These are phyloP conservation scores for Nyctereutes procyonoides DNA, from an alignment of 2,113 vertebrate genomes.

Conservation along the genomic window DNA sequence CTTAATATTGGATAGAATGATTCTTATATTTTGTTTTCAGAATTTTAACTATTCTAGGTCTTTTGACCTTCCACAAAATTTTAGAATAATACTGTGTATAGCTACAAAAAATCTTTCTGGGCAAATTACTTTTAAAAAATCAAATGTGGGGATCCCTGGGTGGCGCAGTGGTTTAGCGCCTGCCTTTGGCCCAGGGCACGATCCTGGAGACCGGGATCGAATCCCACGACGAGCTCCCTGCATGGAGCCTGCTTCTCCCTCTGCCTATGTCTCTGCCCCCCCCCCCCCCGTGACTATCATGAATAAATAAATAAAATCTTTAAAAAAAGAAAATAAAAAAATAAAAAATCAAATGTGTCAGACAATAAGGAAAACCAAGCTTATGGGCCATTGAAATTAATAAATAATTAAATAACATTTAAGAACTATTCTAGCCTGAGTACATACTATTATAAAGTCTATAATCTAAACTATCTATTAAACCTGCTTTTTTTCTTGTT, in stretches of 20 bases:
- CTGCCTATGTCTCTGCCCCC: no score
- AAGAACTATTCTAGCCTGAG: not conserved
- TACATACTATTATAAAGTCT: not conserved
- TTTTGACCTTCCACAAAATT: not conserved
- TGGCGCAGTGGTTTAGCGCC: no score
- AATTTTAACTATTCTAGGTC: slow-evolving; percentile 8
- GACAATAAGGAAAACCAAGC: not conserved
- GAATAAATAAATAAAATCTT: no score
- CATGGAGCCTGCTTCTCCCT: no score
- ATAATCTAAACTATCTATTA: not conserved
- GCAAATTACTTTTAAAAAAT: slow-evolving; percentile 28
- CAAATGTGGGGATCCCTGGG: not conserved
- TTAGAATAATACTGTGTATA: not conserved
- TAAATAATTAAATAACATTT: not conserved
- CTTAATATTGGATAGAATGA: not conserved
- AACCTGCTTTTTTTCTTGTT: not conserved
- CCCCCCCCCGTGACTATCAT: no score
- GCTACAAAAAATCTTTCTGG: not conserved
- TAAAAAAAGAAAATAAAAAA: no score
- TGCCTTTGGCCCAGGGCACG: no score
- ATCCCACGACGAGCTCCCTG: no score
- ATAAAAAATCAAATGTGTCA: slow-evolving; percentile 5
- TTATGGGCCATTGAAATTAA: not conserved
- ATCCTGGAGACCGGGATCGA: no score
- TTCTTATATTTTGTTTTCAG: not conserved